These are phyloP conservation scores for Microtus richardsoni DNA, from an alignment of 2,113 vertebrate species.

Conservation along the genomic window DNA sequence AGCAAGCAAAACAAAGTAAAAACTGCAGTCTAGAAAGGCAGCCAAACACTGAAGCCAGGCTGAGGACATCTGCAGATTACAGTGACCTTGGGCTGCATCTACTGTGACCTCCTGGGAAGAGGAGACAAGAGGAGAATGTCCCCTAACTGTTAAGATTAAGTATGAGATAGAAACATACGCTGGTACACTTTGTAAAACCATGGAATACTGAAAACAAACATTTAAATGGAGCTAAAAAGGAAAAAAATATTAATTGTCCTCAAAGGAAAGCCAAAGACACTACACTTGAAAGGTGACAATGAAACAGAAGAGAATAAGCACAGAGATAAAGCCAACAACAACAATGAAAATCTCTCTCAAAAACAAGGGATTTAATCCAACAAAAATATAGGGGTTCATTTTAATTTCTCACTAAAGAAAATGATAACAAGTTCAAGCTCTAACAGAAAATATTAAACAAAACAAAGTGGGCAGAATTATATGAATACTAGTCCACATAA, in stretches of 20 bases:
- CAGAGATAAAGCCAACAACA: background rate
- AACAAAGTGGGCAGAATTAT: background rate
- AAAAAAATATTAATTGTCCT: background rate
- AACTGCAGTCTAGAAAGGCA: background rate
- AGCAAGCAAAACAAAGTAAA: slow-evolving; percentile 11
- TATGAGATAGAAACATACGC: background rate
- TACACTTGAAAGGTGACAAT: background rate
- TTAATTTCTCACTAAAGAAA: slow-evolving; percentile 30
- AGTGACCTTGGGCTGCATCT: background rate
- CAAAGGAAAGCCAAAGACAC: slow-evolving; percentile 11
- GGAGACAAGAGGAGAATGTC: background rate
- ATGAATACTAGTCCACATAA: background rate
- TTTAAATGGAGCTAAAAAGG: background rate
- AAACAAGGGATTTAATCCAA: slow-evolving; percentile 13
- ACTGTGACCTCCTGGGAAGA: background rate
- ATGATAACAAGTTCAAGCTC: background rate
- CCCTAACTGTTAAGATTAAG: background rate
- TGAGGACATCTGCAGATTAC: background rate
- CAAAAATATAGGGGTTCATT: background rate
- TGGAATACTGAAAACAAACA: background rate
- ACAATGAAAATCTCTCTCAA: background rate
- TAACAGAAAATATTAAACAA: slow-evolving; percentile 34
- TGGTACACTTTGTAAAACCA: background rate
- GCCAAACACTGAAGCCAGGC: background rate
- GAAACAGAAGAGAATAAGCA: background rate